Conservation (phyloP, 1,140 invertebrate genomes). For the Trissolcus basalis region DNA sequence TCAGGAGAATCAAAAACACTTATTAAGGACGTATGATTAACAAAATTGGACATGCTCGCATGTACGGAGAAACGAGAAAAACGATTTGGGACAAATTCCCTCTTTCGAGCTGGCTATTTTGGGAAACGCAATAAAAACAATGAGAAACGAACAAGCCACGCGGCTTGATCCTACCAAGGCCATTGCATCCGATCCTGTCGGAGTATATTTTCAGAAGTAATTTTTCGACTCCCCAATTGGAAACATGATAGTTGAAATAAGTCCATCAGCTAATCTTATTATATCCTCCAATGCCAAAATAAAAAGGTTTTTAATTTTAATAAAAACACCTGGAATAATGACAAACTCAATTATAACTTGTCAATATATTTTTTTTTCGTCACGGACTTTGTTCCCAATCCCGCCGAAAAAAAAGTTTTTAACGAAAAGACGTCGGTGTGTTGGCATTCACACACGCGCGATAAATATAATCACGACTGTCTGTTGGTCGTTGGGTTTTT, state of each 20-base stretch:
- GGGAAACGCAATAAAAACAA: slow-evolving; percentile 49
- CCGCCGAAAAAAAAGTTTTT: too few relatives aligned
- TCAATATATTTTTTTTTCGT: too few relatives aligned
- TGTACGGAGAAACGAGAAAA: slow-evolving; percentile 37
- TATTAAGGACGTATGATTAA: slow-evolving; percentile 58
- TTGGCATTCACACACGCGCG: neutral
- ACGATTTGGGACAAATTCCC: slow-evolving; percentile 44
- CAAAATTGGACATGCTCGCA: slow-evolving; percentile 55
- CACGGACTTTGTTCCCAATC: too few relatives aligned
- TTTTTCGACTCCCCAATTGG: neutral
- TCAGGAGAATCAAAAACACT: slow-evolving; percentile 51
- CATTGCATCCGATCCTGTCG: slow-evolving; percentile 13
- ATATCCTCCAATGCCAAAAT: too few relatives aligned
- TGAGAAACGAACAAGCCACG: slow-evolving; percentile 26
- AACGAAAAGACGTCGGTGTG: neutral
- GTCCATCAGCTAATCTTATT: too few relatives aligned
- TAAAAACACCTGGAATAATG: too few relatives aligned
- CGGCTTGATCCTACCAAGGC: neutral
- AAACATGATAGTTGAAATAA: too few relatives aligned
- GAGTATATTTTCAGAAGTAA: slow-evolving; percentile 8
- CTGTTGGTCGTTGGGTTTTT: neutral
- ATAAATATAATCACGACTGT: neutral
- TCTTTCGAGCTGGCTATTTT: slow-evolving; percentile 26
- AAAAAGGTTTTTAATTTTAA: too few relatives aligned
- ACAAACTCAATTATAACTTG: too few relatives aligned